These are phyloP conservation scores for Eubasilissa splendida DNA, from an alignment of 2,888 invertebrate genomes.

Conservation along the genomic window DNA sequence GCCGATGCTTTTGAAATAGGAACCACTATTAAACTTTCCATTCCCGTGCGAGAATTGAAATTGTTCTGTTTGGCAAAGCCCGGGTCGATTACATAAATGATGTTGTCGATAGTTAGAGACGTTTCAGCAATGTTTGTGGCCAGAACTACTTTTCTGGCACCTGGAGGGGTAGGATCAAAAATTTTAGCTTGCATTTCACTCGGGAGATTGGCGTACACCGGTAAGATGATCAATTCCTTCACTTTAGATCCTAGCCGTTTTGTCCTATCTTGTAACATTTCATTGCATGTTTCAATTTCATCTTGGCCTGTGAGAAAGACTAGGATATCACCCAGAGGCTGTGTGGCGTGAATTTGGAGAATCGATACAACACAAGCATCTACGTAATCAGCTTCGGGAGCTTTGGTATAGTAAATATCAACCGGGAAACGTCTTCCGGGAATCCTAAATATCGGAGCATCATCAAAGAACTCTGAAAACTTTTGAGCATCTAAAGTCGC, in stretches of 20 bases:
- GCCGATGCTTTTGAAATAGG: constrained; percentile 98
- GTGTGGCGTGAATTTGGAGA: constrained; percentile 98
- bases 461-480: constrained; percentile 98
- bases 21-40: constrained; percentile 99
- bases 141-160: constrained; percentile 95
- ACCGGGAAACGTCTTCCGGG: constrained; percentile 98
- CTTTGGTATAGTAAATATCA: constrained; percentile 98
- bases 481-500: constrained; percentile 99
- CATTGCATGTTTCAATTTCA: constrained; percentile 92
- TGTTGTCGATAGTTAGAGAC: constrained; percentile 98
- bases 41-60: constrained; percentile 97
- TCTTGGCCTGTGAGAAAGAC: constrained; percentile 97
- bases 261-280: constrained; percentile 91
- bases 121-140: constrained; percentile 99
- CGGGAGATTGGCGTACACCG: constrained; percentile 98
- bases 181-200: constrained; percentile 99
- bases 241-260: constrained; percentile 94
- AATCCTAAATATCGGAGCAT: constrained; percentile 97
- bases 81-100: constrained; percentile 99
- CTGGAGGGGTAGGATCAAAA: constrained; percentile 97
- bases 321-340: constrained; percentile 95
- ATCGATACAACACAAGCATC: constrained; percentile 98
- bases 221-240: constrained; percentile 91
- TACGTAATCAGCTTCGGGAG: constrained; percentile 98
- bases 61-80: constrained; percentile 99